These are phyloP conservation scores for Drosophila ironensis DNA, from an alignment of 1,140 invertebrate genomes.

Conservation along the genomic window DNA sequence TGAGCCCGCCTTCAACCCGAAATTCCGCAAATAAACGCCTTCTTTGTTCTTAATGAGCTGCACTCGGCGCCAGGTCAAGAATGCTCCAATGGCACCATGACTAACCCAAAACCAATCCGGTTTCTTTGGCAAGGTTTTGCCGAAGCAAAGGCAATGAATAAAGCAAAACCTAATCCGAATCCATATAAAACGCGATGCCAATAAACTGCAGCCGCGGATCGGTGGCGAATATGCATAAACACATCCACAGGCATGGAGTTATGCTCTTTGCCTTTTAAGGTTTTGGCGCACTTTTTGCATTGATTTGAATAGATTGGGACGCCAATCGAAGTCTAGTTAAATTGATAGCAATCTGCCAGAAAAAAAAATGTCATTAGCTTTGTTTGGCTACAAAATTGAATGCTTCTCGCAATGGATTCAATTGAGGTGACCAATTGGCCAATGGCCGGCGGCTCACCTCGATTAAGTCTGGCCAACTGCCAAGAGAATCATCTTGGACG, in stretches of 20 bases:
- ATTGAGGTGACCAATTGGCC: slow-evolving; percentile 10
- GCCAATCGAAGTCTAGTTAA: neutral
- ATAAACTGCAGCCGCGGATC: slow-evolving; percentile 38
- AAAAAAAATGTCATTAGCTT: neutral
- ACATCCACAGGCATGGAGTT: slow-evolving; percentile 2
- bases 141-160: slow-evolving; percentile 32
- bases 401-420: neutral
- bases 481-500: slow-evolving; percentile 5
- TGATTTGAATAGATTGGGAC: neutral
- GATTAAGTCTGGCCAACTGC: neutral
- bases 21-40: neutral
- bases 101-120: slow-evolving; percentile 46
- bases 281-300: slow-evolving; percentile 6
- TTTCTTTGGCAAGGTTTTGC: slow-evolving; percentile 52
- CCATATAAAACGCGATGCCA: slow-evolving; percentile 32
- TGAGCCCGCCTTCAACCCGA: slow-evolving; percentile 33
- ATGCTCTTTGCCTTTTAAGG: neutral
- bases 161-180: slow-evolving; percentile 19
- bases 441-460: neutral
- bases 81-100: slow-evolving; percentile 30
- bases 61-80: slow-evolving; percentile 35
- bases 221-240: slow-evolving; percentile 17
- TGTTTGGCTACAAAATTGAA: neutral
- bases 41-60: slow-evolving; percentile 45
- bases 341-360: neutral